Percentiles rank a stretch among this genome's conserved stretches.
phyloP scores from a whole-genome alignment of 2,113 vertebrate genomes.

The Octodon degus region DNA sequence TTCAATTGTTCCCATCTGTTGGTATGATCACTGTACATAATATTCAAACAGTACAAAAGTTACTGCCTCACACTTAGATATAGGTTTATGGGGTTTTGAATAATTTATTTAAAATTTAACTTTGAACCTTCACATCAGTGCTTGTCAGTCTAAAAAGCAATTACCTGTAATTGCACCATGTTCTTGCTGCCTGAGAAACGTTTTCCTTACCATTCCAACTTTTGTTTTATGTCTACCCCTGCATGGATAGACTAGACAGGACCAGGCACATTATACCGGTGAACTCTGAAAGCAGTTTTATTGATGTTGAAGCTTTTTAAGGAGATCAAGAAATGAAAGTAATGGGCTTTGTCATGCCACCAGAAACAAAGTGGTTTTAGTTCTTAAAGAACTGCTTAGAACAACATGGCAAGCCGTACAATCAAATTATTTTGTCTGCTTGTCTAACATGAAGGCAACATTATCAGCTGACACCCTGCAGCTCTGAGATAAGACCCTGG shows the following conservation, averaged over 20 bases:
- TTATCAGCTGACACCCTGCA: conserved; percentile 90
- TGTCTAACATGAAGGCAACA: conserved; percentile 86
- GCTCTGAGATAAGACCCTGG: conserved; percentile 89
- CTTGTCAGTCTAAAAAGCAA: conserved; percentile 60
- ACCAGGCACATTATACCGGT: conserved; percentile 57
- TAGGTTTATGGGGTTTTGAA: conserved; percentile 32
- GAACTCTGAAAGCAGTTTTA: conserved; percentile 66
- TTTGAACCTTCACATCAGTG: conserved; percentile 57
- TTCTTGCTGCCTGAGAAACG: conserved; percentile 31
- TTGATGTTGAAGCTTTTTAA: conserved; percentile 80
- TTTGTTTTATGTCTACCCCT: conserved; percentile 69
- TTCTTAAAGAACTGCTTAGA: conserved; percentile 83
- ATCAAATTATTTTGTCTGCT: conserved; percentile 87
- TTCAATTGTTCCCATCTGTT: neutral
- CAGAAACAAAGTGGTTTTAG: conserved; percentile 83
- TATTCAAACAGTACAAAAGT: neutral
- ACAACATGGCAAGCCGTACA: conserved; percentile 82
- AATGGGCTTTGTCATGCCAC: conserved; percentile 83
- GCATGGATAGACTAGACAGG: conserved; percentile 50
- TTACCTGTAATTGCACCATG: conserved; percentile 64
- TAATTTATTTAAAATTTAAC: conserved; percentile 70
- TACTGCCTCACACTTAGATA: neutral
- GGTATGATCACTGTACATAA: neutral
- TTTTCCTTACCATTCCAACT: conserved; percentile 48
- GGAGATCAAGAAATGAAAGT: conserved; percentile 78